Evolutionary conservation across 1,140 invertebrate species (phyloP).

Genomic region (Diorhabda sublineata): DNA sequence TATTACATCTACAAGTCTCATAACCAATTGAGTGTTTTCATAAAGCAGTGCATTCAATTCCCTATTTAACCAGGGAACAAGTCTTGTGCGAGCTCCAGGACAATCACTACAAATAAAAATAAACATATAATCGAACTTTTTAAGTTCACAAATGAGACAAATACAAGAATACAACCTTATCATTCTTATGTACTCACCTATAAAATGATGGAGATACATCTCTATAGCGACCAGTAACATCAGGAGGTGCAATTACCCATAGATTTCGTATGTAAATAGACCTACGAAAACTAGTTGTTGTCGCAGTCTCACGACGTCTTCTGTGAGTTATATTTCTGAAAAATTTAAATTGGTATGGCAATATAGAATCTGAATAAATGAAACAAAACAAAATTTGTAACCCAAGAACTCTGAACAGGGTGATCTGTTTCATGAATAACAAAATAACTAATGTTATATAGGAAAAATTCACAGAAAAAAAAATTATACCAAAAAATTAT

Average conservation of each 20-base stretch:
- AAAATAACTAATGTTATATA: no score
- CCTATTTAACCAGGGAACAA: slow-evolving; percentile 84
- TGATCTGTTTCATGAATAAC: no score
- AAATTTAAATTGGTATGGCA: slow-evolving; percentile 1
- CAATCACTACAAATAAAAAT: slow-evolving; percentile 60
- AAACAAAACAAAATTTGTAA: neutral
- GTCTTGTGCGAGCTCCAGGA: slow-evolving; percentile 70
- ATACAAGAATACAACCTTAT: no score
- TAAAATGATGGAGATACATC: slow-evolving; percentile 72
- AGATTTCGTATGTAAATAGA: slow-evolving; percentile 73
- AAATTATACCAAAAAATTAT: no score
- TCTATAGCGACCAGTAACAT: slow-evolving; percentile 63
- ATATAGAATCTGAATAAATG: slow-evolving; percentile 7
- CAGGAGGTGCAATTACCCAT: slow-evolving; percentile 64
- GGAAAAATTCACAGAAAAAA: no score
- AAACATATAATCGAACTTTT: neutral
- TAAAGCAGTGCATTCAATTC: slow-evolving; percentile 72
- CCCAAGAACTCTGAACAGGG: no score
- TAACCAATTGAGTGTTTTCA: slow-evolving; percentile 56
- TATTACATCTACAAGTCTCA: slow-evolving; percentile 66
- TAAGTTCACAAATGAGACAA: no score
- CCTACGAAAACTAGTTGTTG: slow-evolving; percentile 51
- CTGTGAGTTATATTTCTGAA: slow-evolving; percentile 20
- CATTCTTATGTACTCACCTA: slow-evolving; percentile 49
- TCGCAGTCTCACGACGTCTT: slow-evolving; percentile 29